Conservation (phyloP, 2,888 invertebrate genomes). For the Horisme vitalbata region DNA sequence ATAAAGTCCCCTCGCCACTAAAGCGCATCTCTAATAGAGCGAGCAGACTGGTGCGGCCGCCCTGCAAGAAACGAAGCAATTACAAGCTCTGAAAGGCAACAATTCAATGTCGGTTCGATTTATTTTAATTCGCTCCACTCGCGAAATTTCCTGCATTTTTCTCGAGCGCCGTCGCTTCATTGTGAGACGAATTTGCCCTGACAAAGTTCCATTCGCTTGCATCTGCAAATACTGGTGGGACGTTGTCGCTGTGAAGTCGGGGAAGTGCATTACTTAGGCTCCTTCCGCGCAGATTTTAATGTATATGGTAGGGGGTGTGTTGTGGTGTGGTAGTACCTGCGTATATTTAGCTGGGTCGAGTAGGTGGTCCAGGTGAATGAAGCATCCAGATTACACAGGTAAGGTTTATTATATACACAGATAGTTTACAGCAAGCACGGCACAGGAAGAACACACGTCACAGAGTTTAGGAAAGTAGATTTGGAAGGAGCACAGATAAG, state of each 20-base stretch:
- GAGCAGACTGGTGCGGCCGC: conserved; percentile 14
- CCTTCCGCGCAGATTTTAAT: conserved; percentile 52
- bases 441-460: too few relatives aligned
- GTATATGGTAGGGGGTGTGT: too few relatives aligned
- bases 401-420: too few relatives aligned
- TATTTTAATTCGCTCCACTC: conserved; percentile 53
- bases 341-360: too few relatives aligned
- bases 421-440: too few relatives aligned
- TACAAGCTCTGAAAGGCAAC: conserved; percentile 43
- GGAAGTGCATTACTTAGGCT: conserved; percentile 55
- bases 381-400: too few relatives aligned
- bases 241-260: conserved; percentile 36
- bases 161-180: conserved; percentile 43
- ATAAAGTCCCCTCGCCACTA: conserved; percentile 1
- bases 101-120: conserved; percentile 54
- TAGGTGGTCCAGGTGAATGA: too few relatives aligned
- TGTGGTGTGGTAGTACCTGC: too few relatives aligned
- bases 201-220: conserved; percentile 31
- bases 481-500: too few relatives aligned
- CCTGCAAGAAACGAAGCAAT: conserved; percentile 32
- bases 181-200: conserved; percentile 34
- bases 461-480: too few relatives aligned
- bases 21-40: conserved; percentile 27
- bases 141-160: conserved; percentile 42
- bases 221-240: conserved; percentile 32